Evolutionary conservation across 2,113 vertebrate species (phyloP).

Genomic region (Oryzias curvinotus): DNA sequence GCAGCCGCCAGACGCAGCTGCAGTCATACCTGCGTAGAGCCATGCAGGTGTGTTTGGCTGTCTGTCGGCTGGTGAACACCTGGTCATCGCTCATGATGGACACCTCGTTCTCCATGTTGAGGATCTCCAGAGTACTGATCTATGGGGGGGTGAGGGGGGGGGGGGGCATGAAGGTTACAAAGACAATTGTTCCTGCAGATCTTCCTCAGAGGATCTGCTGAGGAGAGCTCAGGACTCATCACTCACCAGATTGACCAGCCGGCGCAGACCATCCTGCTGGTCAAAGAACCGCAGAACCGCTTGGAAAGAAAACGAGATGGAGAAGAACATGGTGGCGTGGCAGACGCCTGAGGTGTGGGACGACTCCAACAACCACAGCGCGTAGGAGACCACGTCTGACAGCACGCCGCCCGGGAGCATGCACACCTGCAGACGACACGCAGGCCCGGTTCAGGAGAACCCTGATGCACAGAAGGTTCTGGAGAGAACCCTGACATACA

Average conservation of each 20-base stretch:
- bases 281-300: conserved; percentile 94
- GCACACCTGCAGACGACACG: conserved; percentile 82
- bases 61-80: conserved; percentile 95
- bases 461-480: too few relatives aligned
- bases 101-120: conserved; percentile 86
- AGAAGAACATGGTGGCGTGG: conserved; percentile 99
- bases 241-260: conserved; percentile 89
- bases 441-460: background rate
- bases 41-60: conserved; percentile 95
- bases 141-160: conserved; percentile 37
- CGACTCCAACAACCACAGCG: conserved; percentile 94
- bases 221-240: accelerated
- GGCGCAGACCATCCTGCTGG: conserved; percentile 88
- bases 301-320: conserved; percentile 93
- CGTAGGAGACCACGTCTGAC: conserved; percentile 89
- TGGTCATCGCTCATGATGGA: conserved; percentile 90
- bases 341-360: conserved; percentile 94
- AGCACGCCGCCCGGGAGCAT: conserved; percentile 88
- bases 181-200: background rate
- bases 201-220: background rate
- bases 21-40: conserved; percentile 85
- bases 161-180: background rate
- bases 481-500: too few relatives aligned
- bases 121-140: conserved; percentile 94
- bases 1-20: too few relatives aligned